These are phyloP conservation scores for Phyllotreta striolata DNA, from an alignment of 2,888 invertebrate species.

Conservation along the genomic window DNA sequence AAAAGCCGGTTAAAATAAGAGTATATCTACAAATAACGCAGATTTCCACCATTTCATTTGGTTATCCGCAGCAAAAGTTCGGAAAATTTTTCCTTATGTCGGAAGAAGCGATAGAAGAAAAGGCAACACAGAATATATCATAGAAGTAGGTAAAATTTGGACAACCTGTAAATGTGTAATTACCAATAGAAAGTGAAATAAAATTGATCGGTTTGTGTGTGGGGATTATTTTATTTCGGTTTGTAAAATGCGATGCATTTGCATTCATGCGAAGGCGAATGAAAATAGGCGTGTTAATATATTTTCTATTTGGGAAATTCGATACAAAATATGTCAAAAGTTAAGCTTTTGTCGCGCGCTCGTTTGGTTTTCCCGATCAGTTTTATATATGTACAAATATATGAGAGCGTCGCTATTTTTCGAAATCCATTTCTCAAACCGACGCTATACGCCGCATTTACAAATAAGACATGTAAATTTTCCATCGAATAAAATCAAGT, in stretches of 20 bases:
- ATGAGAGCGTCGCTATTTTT: not conserved
- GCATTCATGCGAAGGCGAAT: too few species aligned
- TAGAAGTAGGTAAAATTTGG: too few species aligned
- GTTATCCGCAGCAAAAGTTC: constrained; percentile 20
- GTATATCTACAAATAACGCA: constrained; percentile 25
- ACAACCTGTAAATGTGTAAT: too few species aligned
- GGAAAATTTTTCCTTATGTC: too few species aligned
- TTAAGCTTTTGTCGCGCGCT: not conserved
- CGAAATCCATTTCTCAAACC: constrained; percentile 18
- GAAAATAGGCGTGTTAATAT: too few species aligned
- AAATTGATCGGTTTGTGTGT: too few species aligned
- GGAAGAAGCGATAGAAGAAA: too few species aligned
- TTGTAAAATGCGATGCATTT: too few species aligned
- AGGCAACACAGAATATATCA: too few species aligned
- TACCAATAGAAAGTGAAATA: too few species aligned
- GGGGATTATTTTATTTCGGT: too few species aligned
- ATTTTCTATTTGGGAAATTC: too few species aligned
- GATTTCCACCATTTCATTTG: constrained; percentile 31
- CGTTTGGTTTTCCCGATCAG: not conserved
- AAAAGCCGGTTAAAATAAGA: constrained; percentile 31
- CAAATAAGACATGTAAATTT: constrained; percentile 30
- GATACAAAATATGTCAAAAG: constrained; percentile 1
- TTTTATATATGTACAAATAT: constrained; percentile 9
- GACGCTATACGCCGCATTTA: constrained; percentile 11
- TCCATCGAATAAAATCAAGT: constrained; percentile 36